Base-by-base conservation (phyloP, 2,888 invertebrate genomes). In the Axea sp. region DNA sequence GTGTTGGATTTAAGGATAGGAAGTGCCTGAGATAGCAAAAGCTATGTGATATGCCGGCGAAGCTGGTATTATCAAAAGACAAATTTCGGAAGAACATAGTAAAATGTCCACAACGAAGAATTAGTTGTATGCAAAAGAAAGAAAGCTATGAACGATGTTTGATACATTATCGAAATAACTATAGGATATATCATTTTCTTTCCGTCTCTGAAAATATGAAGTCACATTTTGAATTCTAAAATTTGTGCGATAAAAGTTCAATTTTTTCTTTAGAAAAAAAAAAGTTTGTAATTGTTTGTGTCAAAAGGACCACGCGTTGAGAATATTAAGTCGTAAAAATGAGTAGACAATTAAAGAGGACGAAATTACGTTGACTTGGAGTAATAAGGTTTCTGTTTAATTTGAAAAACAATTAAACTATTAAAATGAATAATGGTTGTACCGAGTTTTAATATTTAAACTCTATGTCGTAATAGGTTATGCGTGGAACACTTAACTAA, bases 21-120 rank as follows among this genome's bases (percentile, higher is more conserved):
- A 55, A 55, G 60, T 55, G 60, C 47, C 19, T 26, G 55, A 67
- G 67, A 73, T 73, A 67, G 55, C 49, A 37, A 37, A 24, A 55
- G 49, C 35, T 43, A 30, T 41, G 49, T 64, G 57, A 43, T 43
- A 57, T 43, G 59, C 57, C 47, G 37, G 9, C 47, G 24, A 33
- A 37, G 26, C 37, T 30, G 62, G 59, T 65, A 67, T 73, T 73
- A 73, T 59, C 60, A 59, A 67, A 59, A 67, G 73, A 73, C 67
- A 73, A 73, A 73, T 73, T 73, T 67, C 59, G 39, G 19, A 41
- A 26, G 35, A 33, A 55, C 22, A 22, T 41, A 41, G 51, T 53
- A 59, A 59, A 64, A 60, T 55, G 62, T 55, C 39, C 28, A 14
- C 51, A 28, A 14, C 49, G 17, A 73, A 53, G 39, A 73, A 53